phyloP scores from a whole-genome alignment of 2,888 invertebrate genomes.

The Drosophila fulvimacula region DNA sequence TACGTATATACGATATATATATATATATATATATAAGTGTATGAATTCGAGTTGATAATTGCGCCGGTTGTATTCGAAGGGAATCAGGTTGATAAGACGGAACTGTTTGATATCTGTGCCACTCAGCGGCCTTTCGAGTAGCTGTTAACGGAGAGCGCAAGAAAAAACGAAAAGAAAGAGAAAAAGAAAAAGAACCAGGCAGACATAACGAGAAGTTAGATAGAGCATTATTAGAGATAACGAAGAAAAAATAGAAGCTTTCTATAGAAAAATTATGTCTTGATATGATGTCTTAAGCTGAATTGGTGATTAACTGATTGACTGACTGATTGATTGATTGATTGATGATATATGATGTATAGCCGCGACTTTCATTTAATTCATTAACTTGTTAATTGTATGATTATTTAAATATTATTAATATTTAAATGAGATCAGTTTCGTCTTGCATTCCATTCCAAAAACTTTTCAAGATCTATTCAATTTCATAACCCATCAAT shows the following conservation, averaged over 20 bases:
- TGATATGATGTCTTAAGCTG: neutral
- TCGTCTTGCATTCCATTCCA: no score
- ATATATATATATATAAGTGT: neutral
- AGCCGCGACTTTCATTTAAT: neutral
- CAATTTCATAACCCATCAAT: neutral
- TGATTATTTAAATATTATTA: neutral
- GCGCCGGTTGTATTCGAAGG: slow-evolving; percentile 35
- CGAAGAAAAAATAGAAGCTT: no score
- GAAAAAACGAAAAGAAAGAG: neutral
- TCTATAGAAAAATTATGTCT: neutral
- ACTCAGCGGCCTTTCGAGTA: slow-evolving; percentile 34
- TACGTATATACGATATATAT: neutral
- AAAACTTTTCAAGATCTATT: no score
- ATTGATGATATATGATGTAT: neutral
- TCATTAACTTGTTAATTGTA: neutral
- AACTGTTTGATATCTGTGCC: slow-evolving; percentile 21
- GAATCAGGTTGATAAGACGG: slow-evolving; percentile 40
- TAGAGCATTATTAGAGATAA: neutral
- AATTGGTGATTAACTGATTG: neutral
- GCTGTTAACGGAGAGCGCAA: slow-evolving; percentile 5
- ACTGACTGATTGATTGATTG: neutral
- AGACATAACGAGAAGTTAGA: neutral
- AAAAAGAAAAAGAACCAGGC: neutral
- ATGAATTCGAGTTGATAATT: slow-evolving; percentile 29
- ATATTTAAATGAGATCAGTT: neutral